A percentile compares a stretch with the other conserved stretches of the same genome.
Conservation (phyloP, 2,888 invertebrate genomes). For the Sipha maydis region DNA sequence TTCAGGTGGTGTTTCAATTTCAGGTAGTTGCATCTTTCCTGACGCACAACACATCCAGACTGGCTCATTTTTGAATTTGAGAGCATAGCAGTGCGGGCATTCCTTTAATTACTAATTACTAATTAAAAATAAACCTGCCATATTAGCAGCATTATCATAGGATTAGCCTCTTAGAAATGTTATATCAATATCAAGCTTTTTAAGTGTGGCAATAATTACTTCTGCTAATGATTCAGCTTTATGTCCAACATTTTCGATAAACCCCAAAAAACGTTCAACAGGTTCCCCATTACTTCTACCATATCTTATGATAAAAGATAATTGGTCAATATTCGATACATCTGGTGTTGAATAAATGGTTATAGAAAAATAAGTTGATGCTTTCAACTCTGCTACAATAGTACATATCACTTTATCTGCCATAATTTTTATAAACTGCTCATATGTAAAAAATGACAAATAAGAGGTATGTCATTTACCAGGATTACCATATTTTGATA, state of each 20-base stretch:
- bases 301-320: constrained; percentile 29
- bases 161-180: constrained; percentile 29
- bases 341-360: constrained; percentile 22
- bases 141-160: constrained; percentile 34
- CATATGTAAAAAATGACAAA: constrained; percentile 20
- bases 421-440: constrained; percentile 13
- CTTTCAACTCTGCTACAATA: constrained; percentile 12
- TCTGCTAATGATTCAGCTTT: constrained; percentile 22
- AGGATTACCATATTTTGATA: constrained; percentile 13
- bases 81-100: no score
- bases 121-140: no score
- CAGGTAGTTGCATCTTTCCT: no score
- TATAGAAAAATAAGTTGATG: constrained; percentile 12
- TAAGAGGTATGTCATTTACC: no score
- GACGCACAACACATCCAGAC: no score
- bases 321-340: constrained; percentile 10
- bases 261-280: constrained; percentile 10
- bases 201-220: not conserved
- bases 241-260: constrained; percentile 47
- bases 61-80: no score
- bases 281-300: not conserved
- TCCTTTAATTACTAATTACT: no score
- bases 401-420: not conserved
- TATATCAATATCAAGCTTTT: constrained; percentile 14
- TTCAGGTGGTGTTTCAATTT: no score